These are phyloP conservation scores for Agelaius phoeniceus DNA, from an alignment of 2,113 vertebrate genomes.

Conservation along the genomic window DNA sequence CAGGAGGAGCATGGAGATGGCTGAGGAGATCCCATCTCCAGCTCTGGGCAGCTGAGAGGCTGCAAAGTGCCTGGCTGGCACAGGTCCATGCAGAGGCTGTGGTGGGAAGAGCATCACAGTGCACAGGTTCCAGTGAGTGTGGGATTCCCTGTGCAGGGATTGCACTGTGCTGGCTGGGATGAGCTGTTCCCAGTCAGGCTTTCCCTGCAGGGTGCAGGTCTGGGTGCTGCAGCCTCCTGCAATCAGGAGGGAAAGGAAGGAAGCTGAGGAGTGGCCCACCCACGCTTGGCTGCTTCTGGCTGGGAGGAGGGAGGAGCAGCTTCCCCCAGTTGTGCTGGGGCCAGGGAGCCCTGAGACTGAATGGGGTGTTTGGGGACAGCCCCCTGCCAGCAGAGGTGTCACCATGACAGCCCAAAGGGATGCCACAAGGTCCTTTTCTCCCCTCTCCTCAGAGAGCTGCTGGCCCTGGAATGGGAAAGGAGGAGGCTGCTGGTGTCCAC, in stretches of 20 bases:
- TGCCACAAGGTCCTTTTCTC: neutral
- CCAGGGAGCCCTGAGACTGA: neutral
- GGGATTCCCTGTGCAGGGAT: neutral
- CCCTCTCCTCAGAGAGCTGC: neutral
- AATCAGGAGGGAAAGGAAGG: neutral
- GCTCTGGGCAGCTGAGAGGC: neutral
- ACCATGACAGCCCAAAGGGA: neutral
- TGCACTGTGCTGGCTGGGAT: accelerated
- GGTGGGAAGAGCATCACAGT: neutral
- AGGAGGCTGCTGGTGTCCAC: neutral
- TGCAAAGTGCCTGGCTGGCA: neutral
- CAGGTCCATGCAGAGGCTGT: neutral
- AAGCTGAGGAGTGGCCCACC: neutral
- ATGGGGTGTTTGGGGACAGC: neutral
- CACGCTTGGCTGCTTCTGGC: accelerated
- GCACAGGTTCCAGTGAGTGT: accelerated
- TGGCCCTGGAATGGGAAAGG: neutral
- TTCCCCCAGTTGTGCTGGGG: neutral
- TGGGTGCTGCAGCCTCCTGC: neutral
- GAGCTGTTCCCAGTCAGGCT: neutral
- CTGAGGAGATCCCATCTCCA: neutral
- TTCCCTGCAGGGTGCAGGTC: neutral
- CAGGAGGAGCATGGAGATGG: neutral
- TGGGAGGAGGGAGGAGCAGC: neutral
- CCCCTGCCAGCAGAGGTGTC: neutral